Percentiles rank a stretch among this genome's conserved stretches.
Evolutionary conservation across 2,888 invertebrate genomes (phyloP).

Genomic region (Leptopilina syphax): DNA sequence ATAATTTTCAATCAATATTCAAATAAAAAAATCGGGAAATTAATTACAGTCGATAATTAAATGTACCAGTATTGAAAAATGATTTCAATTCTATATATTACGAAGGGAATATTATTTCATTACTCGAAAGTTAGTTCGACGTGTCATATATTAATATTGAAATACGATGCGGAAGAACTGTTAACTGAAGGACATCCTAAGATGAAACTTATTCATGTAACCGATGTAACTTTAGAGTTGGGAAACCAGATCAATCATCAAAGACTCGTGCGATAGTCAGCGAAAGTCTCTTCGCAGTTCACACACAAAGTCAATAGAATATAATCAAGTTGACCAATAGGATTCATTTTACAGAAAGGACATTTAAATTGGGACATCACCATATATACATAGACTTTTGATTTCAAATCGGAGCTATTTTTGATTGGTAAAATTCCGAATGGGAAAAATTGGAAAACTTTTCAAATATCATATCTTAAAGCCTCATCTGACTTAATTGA

Average conservation of each 20-base stretch:
- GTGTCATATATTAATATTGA: no score
- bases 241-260: slow-evolving; percentile 8
- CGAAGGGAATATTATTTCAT: no score
- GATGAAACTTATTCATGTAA: not conserved
- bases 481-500: not conserved
- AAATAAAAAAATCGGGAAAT: no score
- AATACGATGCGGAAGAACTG: no score
- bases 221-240: not conserved
- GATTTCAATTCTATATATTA: no score
- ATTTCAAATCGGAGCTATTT: not conserved
- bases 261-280: not conserved
- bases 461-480: not conserved
- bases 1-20: no score
- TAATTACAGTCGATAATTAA: no score
- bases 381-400: not conserved
- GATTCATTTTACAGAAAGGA: slow-evolving; percentile 7
- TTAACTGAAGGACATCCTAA: not conserved
- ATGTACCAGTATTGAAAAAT: no score
- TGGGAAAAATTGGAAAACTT: slow-evolving; percentile 12
- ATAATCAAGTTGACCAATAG: not conserved
- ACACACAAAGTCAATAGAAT: slow-evolving; percentile 4
- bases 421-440: not conserved
- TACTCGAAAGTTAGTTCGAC: no score
- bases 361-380: not conserved
- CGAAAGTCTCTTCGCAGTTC: not conserved